Base-by-base conservation (phyloP, 2,797 vertebrate genomes). In the Crenuchus spilurus region DNA sequence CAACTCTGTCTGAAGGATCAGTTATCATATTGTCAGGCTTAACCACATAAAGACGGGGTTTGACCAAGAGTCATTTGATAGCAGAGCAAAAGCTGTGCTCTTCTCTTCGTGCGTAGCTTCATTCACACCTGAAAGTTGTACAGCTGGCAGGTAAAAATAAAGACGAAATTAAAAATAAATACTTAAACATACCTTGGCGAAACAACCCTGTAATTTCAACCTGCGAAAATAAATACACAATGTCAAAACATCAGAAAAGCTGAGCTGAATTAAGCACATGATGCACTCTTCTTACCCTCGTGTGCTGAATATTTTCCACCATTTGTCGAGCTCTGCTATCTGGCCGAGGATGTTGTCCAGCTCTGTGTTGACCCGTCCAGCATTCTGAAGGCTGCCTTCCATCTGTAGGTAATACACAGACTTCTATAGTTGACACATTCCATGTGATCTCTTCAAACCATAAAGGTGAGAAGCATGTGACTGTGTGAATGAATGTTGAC, bases 301-400 rank as follows among this genome's bases (percentile, higher is more conserved):
- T 57, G 83, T 80, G 60, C 87, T 79, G 33, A 92, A 94, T 48
- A 94, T 92, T 62, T 89, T 77, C 80, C 91, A 94, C 92, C 87
- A 88, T 74, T 81, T 91, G 70, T 88, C 87, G 30, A 96, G 89
- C 1, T 91, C 76, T 1, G 85, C 88, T 80, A 96, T 86, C 82
- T 89, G 91, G 73, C 52, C 83, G 62, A 88, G 39, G 68, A 95
- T 94, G 22, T 93, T 89, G 26, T 93, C 82, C 39, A 95, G 84
- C 67, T 90, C 88, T 7, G 76, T 65, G n/a, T 28, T 70, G 13
- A 66, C 66, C 39, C 30, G 20, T 28, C 52, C 33, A 6, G 16
- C 26, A 22, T 35, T 55, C 33, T 75, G 70, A 3, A 33, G 22
- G 48, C 70, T 37, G 14, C 48, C 52, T 26, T 84, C 77, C 85